Evolutionary conservation across 2,797 vertebrate species (phyloP), one percentile per base, ranked within the genome.

Genomic region (Steatocranus sp.): DNA sequence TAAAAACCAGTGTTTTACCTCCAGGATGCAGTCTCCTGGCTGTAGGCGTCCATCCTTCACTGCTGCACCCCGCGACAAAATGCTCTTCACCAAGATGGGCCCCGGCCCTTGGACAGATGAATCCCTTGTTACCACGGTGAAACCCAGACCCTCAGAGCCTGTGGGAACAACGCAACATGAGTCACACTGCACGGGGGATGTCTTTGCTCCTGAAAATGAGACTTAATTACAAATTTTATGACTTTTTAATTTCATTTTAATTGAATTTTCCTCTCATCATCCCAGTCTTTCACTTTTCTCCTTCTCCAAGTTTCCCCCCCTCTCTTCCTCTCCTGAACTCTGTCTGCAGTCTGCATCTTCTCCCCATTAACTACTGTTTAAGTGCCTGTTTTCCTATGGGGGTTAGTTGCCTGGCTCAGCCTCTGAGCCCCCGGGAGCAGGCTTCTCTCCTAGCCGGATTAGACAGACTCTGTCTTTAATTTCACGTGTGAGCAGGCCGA

Each of bases 51-150:
- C 98, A 63, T 99, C 98, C 93, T 97, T 97, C 80, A 99, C 86
- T 3, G 98, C 98, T 14, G 98, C 98, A 4, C 98, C 98, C 2
- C 97, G 97, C 6, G 93, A 94, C 66, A 99, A 96, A 94, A 99
- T 99, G 86, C 97, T 99, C 95, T 99, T 99, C 77, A 99, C 97
- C 93, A 99, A 96, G 94, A 99, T 99, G 0, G 98, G 98, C 18
- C 97, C 98, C 1, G 97, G 97, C 30, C 97, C 97, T 2, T 98
- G 97, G 18, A 96, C 91, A 7, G 97, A 93, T n/a, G 97, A 96
- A 88, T 99, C 98, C 92, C 97, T 95, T 80, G 98, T 99, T 32
- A 99, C 98, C 86, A 99, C 98, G 1, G 98, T 99, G 94, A 99
- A 99, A 85, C 98, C 98, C 87, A 99, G 96, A 68, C 98, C 98